Percentiles rank a stretch among this genome's conserved stretches.
These are phyloP conservation scores for Spinus pinus DNA, from an alignment of 2,797 vertebrate species.

Conservation along the genomic window DNA sequence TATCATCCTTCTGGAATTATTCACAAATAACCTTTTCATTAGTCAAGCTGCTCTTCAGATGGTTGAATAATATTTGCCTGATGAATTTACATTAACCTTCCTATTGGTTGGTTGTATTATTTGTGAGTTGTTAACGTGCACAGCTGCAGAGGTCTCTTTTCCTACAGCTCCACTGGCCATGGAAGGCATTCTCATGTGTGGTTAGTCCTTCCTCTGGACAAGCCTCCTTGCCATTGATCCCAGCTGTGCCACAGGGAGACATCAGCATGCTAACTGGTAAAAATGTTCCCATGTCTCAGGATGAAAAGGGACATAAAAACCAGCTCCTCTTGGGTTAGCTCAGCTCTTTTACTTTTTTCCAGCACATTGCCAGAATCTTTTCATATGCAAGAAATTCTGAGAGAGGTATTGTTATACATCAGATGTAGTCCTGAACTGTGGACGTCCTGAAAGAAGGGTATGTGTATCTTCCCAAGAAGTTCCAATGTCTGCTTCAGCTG, in stretches of 20 bases:
- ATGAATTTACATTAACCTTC: constrained; percentile 1
- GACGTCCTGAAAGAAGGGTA: neutral
- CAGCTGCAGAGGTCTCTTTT: neutral
- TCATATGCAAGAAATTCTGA: neutral
- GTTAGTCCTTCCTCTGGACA: neutral
- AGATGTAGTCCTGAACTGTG: neutral
- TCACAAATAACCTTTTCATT: constrained; percentile 53
- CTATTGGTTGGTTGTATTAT: neutral
- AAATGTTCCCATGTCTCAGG: neutral
- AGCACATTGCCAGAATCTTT: neutral
- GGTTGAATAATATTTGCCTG: constrained; percentile 22
- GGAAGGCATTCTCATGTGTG: neutral
- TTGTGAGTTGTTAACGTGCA: neutral
- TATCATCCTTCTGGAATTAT: constrained; percentile 41
- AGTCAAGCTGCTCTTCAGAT: neutral
- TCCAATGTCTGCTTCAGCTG: neutral
- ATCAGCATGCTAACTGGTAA: neutral
- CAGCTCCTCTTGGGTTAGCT: neutral
- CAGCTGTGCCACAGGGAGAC: neutral
- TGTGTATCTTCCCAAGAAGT: neutral
- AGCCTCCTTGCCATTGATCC: neutral
- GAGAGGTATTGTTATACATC: neutral
- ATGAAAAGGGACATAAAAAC: neutral
- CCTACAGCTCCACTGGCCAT: neutral
- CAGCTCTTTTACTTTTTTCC: neutral